Base-by-base conservation (phyloP, 2,113 vertebrate genomes). In the Oenanthe melanoleuca region DNA sequence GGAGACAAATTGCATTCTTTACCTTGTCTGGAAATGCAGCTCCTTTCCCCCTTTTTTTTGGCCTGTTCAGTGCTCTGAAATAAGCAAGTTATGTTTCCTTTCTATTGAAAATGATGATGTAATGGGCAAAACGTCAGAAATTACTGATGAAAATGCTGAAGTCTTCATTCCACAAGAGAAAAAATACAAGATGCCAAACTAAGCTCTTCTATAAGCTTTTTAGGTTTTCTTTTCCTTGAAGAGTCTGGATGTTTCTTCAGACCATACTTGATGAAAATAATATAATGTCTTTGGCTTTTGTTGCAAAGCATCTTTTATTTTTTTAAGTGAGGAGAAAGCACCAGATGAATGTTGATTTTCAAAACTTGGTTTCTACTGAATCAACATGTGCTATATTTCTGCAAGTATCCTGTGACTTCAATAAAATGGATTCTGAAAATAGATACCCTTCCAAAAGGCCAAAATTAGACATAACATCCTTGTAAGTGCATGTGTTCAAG, bases 121-220 rank as follows among this genome's bases (percentile, higher is more conserved):
- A 89, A 75, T 73, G n/a, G 44, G 60, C 79, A 80, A 95, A 96
- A 61, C 33, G 72, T 84, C 53, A 88, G 79, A 55, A 96, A 88
- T 89, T 84, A 69, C 23, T 88, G 80, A 84, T 85, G 57, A 90
- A 96, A 96, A 92, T 80, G 31, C 73, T 72, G 45, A 81, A 83
- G 42, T 88, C 86, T 67, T 49, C 56, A 60, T 45, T 92, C 67
- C 42, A 26, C 84, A 84, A 52, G 28, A 33, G 72, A 92, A 96
- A 77, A 55, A 96, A 40, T 28, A 49, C 55, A 75, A 84, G 34
- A 55, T 50, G 16, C 22, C 66, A 81, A 80, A 40, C 13, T 49
- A 52, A 78, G 34, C 21, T 53, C 44, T 79, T 57, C 20, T 22
- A 29, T 20, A 77, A 80, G 25, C n/a, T 64, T 94, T 53, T 72